Percentiles rank a stretch among this genome's conserved stretches.
These are phyloP conservation scores for Nymphalis c-album DNA, from an alignment of 2,888 invertebrate species.

Conservation along the genomic window DNA sequence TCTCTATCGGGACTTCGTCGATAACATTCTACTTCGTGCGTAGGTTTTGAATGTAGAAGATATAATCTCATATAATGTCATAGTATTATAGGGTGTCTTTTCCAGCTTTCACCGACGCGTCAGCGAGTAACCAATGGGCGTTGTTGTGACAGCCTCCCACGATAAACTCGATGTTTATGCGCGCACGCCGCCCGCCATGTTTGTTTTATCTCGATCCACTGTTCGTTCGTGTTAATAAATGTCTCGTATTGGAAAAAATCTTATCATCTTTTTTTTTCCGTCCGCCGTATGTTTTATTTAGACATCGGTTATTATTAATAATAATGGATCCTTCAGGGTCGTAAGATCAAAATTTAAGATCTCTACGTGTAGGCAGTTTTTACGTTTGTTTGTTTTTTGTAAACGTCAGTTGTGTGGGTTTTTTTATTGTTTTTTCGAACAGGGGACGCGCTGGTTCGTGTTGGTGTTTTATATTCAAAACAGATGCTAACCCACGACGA, in stretches of 20 bases:
- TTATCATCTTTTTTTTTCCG: slow-evolving; percentile 65
- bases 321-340: slow-evolving; percentile 74
- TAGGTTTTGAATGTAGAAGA: slow-evolving; percentile 69
- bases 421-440: slow-evolving; percentile 70
- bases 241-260: slow-evolving; percentile 69
- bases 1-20: slow-evolving; percentile 45
- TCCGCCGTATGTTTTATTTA: slow-evolving; percentile 74
- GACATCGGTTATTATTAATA: slow-evolving; percentile 80
- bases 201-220: slow-evolving; percentile 80
- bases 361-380: slow-evolving; percentile 68
- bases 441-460: slow-evolving; percentile 60
- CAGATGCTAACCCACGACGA: slow-evolving; percentile 73
- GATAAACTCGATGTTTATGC: slow-evolving; percentile 77
- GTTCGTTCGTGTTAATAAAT: slow-evolving; percentile 77
- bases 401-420: slow-evolving; percentile 65
- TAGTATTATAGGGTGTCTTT: slow-evolving; percentile 63
- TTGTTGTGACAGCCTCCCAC: slow-evolving; percentile 81
- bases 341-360: slow-evolving; percentile 78
- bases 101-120: slow-evolving; percentile 74
- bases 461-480: slow-evolving; percentile 76
- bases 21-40: slow-evolving; percentile 58
- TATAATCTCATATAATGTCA: slow-evolving; percentile 62
- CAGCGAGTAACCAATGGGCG: slow-evolving; percentile 66
- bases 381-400: slow-evolving; percentile 62
- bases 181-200: slow-evolving; percentile 78